Conservation (phyloP, 2,113 vertebrate species). For the Ceyx cyanopectus region DNA sequence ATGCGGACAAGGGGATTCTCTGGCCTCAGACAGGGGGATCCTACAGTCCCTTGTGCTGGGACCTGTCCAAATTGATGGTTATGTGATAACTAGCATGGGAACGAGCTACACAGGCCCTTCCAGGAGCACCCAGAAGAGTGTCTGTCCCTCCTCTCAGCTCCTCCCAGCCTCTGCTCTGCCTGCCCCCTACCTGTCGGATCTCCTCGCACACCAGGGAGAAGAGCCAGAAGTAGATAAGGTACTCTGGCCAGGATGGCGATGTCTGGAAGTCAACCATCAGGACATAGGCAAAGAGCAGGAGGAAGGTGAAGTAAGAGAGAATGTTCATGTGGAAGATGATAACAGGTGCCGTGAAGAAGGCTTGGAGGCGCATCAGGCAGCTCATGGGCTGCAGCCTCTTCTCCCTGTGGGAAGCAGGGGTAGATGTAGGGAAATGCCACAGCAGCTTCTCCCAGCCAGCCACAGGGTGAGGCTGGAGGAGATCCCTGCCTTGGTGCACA, state of each 20-base stretch:
- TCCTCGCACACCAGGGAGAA: conserved; percentile 92
- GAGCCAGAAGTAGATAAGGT: conserved; percentile 91
- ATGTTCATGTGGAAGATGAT: conserved; percentile 93
- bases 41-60: background rate
- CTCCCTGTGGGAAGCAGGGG: conserved; percentile 13
- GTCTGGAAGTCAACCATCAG: conserved; percentile 93
- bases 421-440: accelerated
- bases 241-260: conserved; percentile 82
- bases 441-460: background rate
- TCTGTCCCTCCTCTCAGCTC: background rate
- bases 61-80: background rate
- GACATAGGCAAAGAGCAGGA: conserved; percentile 90
- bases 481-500: accelerated
- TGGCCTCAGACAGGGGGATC: accelerated
- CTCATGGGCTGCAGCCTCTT: conserved; percentile 54
- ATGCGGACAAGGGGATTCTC: background rate
- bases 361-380: conserved; percentile 66
- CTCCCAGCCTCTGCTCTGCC: background rate
- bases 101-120: background rate
- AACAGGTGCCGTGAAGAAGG: conserved; percentile 85
- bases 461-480: background rate
- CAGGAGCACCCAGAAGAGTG: background rate
- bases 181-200: conserved; percentile 84
- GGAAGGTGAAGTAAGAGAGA: conserved; percentile 92
- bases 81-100: background rate